Conservation (phyloP, 2,113 vertebrate species). For the Anas platyrhynchos region DNA sequence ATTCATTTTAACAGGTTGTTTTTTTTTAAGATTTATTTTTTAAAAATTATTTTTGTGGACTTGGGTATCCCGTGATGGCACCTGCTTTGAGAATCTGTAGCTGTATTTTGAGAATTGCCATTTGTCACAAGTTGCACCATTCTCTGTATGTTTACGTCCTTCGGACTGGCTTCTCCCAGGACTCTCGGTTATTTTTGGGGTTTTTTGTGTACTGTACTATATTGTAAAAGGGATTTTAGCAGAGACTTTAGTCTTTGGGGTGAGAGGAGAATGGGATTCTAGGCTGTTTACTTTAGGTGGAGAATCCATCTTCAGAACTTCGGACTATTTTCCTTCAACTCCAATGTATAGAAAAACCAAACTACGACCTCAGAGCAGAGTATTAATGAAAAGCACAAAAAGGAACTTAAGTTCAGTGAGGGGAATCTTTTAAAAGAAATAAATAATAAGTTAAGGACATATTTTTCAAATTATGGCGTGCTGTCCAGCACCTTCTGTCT, state of each 20-base stretch:
- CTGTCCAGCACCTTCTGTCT: conserved; percentile 77
- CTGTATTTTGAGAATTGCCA: conserved; percentile 85
- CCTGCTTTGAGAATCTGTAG: conserved; percentile 84
- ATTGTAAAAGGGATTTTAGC: conserved; percentile 99
- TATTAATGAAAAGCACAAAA: conserved; percentile 99
- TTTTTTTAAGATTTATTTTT: conserved; percentile 89
- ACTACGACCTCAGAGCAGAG: conserved; percentile 99
- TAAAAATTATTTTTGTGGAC: conserved; percentile 89
- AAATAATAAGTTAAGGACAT: conserved; percentile 79
- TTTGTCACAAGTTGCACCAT: conserved; percentile 89
- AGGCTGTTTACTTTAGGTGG: conserved; percentile 94
- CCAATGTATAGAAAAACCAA: conserved; percentile 99
- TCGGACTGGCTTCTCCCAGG: conserved; percentile 88
- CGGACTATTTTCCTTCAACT: conserved; percentile 92
- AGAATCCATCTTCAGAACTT: conserved; percentile 85
- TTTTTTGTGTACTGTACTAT: conserved; percentile 94
- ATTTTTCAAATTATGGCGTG: conserved; percentile 80
- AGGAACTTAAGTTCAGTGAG: conserved; percentile 90
- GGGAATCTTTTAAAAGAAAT: conserved; percentile 80
- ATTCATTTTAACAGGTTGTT: conserved; percentile 83
- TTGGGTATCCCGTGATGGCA: conserved; percentile 82
- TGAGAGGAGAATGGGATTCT: conserved; percentile 85
- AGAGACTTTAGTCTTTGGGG: conserved; percentile 90
- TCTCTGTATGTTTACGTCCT: conserved; percentile 92
- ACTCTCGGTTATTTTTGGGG: conserved; percentile 80